Percentiles rank a stretch among this genome's conserved stretches.
These are phyloP conservation scores for Sarotherodon lohbergeri DNA, from an alignment of 2,113 vertebrate species.

Conservation along the genomic window DNA sequence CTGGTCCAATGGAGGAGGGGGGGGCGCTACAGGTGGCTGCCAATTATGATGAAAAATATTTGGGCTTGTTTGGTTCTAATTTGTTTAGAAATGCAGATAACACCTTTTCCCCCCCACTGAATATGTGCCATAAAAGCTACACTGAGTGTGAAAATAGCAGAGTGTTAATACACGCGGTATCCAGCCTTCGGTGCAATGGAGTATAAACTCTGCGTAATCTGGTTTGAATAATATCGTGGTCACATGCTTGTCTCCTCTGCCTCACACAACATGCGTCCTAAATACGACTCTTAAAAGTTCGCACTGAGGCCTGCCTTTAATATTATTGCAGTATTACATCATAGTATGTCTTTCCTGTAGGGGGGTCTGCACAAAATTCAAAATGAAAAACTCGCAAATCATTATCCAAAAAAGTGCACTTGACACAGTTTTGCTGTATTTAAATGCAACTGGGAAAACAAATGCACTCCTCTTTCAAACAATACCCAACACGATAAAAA, in stretches of 20 bases:
- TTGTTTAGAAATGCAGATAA: slow-evolving; percentile 28
- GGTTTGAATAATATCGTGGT: slow-evolving; percentile 21
- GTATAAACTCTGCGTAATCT: neutral
- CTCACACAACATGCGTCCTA: slow-evolving; percentile 7
- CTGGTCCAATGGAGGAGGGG: neutral
- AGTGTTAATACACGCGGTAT: neutral
- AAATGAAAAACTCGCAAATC: slow-evolving; percentile 79
- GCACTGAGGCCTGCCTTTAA: neutral
- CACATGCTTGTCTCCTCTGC: slow-evolving; percentile 14
- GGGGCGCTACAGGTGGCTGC: slow-evolving; percentile 44
- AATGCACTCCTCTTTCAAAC: slow-evolving; percentile 77
- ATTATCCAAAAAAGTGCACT: slow-evolving; percentile 79
- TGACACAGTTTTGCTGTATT: slow-evolving; percentile 80
- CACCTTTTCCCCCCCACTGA: neutral
- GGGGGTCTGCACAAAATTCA: slow-evolving; percentile 74
- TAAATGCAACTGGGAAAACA: slow-evolving; percentile 74
- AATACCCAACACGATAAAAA: slow-evolving; percentile 53
- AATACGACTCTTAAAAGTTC: slow-evolving; percentile 9
- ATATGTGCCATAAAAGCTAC: neutral
- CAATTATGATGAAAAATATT: slow-evolving; percentile 23
- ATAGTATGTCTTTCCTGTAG: slow-evolving; percentile 70
- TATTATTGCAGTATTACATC: slow-evolving; percentile 24
- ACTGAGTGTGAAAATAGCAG: neutral
- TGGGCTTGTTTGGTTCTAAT: slow-evolving; percentile 29
- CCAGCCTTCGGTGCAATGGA: neutral